Evolutionary conservation across 2,113 vertebrate species (phyloP).

Genomic region (Ailuropoda melanoleuca): DNA sequence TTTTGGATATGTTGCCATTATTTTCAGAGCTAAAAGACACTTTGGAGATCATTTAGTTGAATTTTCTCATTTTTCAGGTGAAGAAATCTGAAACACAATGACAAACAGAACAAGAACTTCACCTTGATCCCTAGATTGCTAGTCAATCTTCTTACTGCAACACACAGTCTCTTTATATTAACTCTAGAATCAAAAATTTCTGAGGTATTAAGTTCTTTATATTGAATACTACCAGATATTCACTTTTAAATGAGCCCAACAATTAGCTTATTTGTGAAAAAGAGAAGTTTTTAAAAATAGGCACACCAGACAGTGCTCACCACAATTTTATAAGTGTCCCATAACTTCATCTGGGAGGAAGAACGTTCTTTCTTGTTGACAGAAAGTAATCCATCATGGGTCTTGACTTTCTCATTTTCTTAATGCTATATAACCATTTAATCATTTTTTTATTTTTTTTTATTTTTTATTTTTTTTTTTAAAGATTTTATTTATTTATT

Average conservation of each 20-base stretch:
- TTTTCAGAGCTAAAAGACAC: slow-evolving; percentile 1
- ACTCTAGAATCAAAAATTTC: not conserved
- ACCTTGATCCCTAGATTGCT: not conserved
- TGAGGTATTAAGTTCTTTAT: not conserved
- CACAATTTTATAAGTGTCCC: slow-evolving; percentile 46
- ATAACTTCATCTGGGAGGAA: slow-evolving; percentile 48
- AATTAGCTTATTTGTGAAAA: slow-evolving; percentile 27
- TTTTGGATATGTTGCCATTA: slow-evolving; percentile 17
- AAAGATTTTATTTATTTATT: too few relatives aligned
- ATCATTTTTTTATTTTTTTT: slow-evolving; percentile 29
- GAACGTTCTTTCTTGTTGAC: slow-evolving; percentile 54
- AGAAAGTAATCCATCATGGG: slow-evolving; percentile 41
- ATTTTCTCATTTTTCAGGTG: slow-evolving; percentile 38
- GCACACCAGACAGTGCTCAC: not conserved
- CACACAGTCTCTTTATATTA: not conserved
- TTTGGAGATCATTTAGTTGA: not conserved
- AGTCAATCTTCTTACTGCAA: not conserved
- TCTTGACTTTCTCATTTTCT: slow-evolving; percentile 55
- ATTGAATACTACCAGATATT: not conserved
- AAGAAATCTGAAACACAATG: slow-evolving; percentile 15
- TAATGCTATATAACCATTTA: not conserved
- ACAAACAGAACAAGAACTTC: not conserved
- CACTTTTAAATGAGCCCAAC: not conserved
- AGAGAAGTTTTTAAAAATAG: slow-evolving; percentile 14
- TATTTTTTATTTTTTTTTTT: too few relatives aligned